Base-by-base conservation (phyloP, 2,113 vertebrate genomes). In the Grallaria varia region DNA sequence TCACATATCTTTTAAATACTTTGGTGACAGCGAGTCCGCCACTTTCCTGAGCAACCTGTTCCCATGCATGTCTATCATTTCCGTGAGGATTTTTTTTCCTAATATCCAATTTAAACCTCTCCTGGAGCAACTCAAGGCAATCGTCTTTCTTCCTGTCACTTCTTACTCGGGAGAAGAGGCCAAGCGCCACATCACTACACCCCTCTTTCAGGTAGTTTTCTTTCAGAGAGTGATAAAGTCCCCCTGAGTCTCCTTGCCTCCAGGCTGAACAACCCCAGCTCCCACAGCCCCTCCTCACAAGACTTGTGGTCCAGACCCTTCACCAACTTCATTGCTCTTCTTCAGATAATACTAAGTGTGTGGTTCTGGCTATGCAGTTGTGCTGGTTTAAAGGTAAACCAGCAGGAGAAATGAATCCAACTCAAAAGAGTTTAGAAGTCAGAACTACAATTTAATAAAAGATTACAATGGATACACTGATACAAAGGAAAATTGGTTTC, bases 21-120 rank as follows among this genome's bases (percentile, higher is more conserved):
- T 37, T 9, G 12, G 7, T 10, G 19, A 74, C 42, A 15, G 8
- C 1, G 0, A 59, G 28, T 37, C 24, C 18, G 52, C 19, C 18
- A n/a, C 39, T 52, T 25, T 17, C 10, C 10, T 40, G 16, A 6
- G 78, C 39, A 60, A 7, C 1, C n/a, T 35, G 8, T 47, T 68
- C 28, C 47, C 22, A 9, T 18, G 9, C 20, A 59, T 40, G 20
- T n/a, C 10, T n/a, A 35, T 10, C 14, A n/a, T 3, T n/a, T 19
- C 62, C 47, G 16, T 14, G 20, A n/a, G 60, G 16, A 40, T 14
- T 39, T 12, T 3, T 24, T 80, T 23, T 39, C 23, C 39, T 21
- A 30, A 11, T 33, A n/a, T 45, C 19, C 25, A 30, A 21, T 21
- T 4, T 60, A 68, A 81, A 39, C 33, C 7, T 67, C 37, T 31